Conservation (phyloP, 1,140 invertebrate species). For the Drosophila carrolli region DNA sequence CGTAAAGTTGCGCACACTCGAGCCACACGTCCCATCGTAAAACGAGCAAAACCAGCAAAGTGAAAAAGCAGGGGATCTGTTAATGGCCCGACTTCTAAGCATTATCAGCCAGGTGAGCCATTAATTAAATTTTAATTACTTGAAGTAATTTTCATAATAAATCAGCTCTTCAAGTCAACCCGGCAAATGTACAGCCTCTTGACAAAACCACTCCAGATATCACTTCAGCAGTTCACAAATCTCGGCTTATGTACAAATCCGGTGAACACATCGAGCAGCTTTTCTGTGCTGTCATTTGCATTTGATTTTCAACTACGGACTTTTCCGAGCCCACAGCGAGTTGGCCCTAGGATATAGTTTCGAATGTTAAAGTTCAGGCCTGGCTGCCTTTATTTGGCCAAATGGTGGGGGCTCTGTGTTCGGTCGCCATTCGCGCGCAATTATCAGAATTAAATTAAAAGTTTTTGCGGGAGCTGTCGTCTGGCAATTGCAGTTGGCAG, state of each 20-base stretch:
- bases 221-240: slow-evolving; percentile 14
- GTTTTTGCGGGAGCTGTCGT: slow-evolving; percentile 49
- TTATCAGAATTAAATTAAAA: slow-evolving; percentile 74
- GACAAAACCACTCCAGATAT: slow-evolving; percentile 3
- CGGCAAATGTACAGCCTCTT: background rate
- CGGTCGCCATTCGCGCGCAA: slow-evolving; percentile 39
- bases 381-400: background rate
- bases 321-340: slow-evolving; percentile 1
- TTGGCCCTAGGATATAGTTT: slow-evolving; percentile 9
- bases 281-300: slow-evolving; percentile 53
- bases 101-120: slow-evolving; percentile 27
- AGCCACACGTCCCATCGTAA: slow-evolving; percentile 43
- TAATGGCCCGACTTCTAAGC: slow-evolving; percentile 54
- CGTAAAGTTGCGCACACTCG: slow-evolving; percentile 50
- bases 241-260: slow-evolving; percentile 24
- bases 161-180: slow-evolving; percentile 26
- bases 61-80: slow-evolving; percentile 10
- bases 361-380: slow-evolving; percentile 38
- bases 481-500: slow-evolving; percentile 56
- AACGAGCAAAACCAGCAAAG: slow-evolving; percentile 15
- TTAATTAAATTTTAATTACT: slow-evolving; percentile 60
- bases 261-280: slow-evolving; percentile 43
- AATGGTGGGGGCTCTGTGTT: slow-evolving; percentile 18
- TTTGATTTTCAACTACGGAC: slow-evolving; percentile 34
- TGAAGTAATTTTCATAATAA: slow-evolving; percentile 42